phyloP scores from a whole-genome alignment of 2,888 invertebrate species.

The Aporophyla nigra region DNA sequence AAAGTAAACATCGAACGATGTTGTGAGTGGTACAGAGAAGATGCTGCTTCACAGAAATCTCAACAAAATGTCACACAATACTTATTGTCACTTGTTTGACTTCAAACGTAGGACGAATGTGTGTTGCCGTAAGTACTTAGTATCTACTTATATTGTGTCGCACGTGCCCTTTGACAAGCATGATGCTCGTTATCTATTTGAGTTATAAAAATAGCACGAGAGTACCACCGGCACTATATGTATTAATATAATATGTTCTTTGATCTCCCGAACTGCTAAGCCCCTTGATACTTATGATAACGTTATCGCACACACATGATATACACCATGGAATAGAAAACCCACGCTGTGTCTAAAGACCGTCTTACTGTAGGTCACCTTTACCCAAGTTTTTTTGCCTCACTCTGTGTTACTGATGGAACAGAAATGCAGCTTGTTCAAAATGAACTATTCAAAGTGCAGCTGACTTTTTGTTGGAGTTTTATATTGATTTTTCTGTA shows the following conservation, averaged over 20 bases:
- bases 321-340: too few species aligned
- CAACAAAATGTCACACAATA: background rate
- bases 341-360: background rate
- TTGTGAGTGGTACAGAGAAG: background rate
- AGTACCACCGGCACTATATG: background rate
- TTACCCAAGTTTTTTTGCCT: background rate
- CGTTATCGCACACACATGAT: background rate
- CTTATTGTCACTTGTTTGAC: background rate
- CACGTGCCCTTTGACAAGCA: slow-evolving; percentile 15
- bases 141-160: background rate
- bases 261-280: slow-evolving; percentile 31
- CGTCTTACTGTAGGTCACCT: background rate
- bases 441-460: background rate
- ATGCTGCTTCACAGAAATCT: background rate
- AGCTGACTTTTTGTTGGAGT: background rate
- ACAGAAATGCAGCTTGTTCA: background rate
- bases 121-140: background rate
- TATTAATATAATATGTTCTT: background rate
- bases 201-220: background rate
- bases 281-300: slow-evolving; percentile 5
- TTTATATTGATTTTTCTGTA: background rate
- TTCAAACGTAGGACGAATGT: background rate
- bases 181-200: slow-evolving; percentile 5
- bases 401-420: background rate
- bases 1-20: background rate